Percentiles rank a stretch among this genome's conserved stretches.
These are phyloP conservation scores for Porites divaricata DNA, from an alignment of 92 coral and sea anemone species.

Conservation along the genomic window DNA sequence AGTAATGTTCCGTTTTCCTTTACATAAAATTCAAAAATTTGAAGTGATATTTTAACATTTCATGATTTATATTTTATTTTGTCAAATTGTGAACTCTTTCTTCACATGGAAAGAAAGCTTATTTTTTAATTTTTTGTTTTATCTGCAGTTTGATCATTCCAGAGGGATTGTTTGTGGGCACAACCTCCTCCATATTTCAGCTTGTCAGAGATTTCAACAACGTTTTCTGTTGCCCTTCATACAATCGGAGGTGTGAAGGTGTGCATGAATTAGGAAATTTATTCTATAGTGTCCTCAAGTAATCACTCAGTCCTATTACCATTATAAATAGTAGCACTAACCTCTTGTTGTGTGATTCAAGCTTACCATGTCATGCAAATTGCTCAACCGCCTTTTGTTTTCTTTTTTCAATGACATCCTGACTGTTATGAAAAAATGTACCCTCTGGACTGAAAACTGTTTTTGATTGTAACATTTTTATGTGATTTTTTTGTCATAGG, in stretches of 20 bases:
- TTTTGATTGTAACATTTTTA: too few relatives aligned
- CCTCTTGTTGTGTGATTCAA: constrained; percentile 7
- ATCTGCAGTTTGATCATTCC: too few relatives aligned
- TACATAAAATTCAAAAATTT: neutral
- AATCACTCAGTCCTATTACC: neutral
- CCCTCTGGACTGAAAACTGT: too few relatives aligned
- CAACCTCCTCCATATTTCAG: constrained; percentile 45
- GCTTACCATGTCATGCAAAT: constrained; percentile 4
- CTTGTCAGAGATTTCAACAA: constrained; percentile 48
- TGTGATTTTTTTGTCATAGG: too few relatives aligned
- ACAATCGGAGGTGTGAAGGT: constrained; percentile 20
- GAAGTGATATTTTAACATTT: constrained; percentile 5
- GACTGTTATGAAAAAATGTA: too few relatives aligned
- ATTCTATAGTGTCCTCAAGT: neutral
- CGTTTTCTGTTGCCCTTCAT: constrained; percentile 45
- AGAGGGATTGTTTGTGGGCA: constrained; percentile 46
- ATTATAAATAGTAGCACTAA: too few relatives aligned
- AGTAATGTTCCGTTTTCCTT: constrained; percentile 9
- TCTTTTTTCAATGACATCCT: constrained; percentile 1
- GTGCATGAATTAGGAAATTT: constrained; percentile 9
- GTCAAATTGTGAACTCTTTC: neutral
- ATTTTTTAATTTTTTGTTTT: too few relatives aligned
- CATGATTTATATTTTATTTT: neutral
- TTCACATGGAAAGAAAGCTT: neutral
- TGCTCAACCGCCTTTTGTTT: neutral